phyloP scores from a whole-genome alignment of 2,888 invertebrate species.

The Lycaena phlaeas region DNA sequence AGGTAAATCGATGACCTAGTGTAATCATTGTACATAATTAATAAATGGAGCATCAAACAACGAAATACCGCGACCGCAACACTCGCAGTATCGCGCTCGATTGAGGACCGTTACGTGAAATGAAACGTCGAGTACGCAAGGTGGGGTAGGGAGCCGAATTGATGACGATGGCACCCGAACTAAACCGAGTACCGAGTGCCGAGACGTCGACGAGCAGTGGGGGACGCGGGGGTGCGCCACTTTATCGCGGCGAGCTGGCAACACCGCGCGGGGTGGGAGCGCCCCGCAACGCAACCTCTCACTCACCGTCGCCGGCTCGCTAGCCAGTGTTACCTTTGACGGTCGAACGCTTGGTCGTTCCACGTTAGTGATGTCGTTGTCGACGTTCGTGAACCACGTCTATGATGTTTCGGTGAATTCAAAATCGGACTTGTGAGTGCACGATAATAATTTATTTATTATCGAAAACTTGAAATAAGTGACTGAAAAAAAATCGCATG shows the following conservation, averaged over 20 bases:
- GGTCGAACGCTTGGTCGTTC: constrained; percentile 66
- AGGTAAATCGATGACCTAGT: constrained; percentile 8
- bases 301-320: constrained; percentile 72
- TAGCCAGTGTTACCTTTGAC: constrained; percentile 77
- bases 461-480: constrained; percentile 80
- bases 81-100: constrained; percentile 69
- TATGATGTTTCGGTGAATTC: constrained; percentile 68
- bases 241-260: constrained; percentile 70
- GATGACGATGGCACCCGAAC: constrained; percentile 63
- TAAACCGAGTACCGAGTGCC: constrained; percentile 59
- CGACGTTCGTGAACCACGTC: constrained; percentile 71
- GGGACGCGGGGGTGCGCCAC: constrained; percentile 71
- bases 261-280: constrained; percentile 69
- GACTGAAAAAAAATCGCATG: constrained; percentile 64
- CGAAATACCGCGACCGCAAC: constrained; percentile 44
- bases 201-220: constrained; percentile 62
- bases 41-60: constrained; percentile 10
- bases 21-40: constrained; percentile 8
- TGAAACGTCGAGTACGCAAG: constrained; percentile 65
- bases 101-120: constrained; percentile 73
- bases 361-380: constrained; percentile 68
- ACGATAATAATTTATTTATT: constrained; percentile 64
- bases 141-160: constrained; percentile 54
- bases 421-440: constrained; percentile 66
- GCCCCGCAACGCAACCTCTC: constrained; percentile 73